These are phyloP conservation scores for Patella ulyssiponensis DNA, from an alignment of 2,888 invertebrate species.

Conservation along the genomic window DNA sequence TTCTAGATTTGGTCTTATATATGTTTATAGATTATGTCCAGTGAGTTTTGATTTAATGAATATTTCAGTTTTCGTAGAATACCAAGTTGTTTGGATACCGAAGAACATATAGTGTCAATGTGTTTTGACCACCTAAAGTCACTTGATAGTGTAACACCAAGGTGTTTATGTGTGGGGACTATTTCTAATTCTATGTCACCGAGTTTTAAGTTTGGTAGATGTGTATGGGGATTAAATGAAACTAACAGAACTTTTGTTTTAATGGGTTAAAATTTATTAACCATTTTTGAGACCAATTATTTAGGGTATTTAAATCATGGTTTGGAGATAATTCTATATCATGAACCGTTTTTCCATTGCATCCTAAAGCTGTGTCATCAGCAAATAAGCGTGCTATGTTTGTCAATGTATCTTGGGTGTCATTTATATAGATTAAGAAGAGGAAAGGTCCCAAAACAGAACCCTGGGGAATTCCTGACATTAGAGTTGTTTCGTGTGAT, in stretches of 20 bases:
- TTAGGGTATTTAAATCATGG: conserved; percentile 19
- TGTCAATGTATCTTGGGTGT: not conserved
- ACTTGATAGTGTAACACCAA: conserved; percentile 15
- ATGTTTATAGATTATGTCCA: conserved; percentile 13
- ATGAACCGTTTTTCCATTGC: not conserved
- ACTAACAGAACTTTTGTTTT: conserved; percentile 26
- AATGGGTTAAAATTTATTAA: conserved; percentile 22
- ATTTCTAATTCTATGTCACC: not conserved
- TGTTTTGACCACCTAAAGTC: conserved; percentile 14
- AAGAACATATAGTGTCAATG: conserved; percentile 15
- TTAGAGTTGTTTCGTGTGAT: not conserved
- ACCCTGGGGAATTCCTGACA: conserved; percentile 19
- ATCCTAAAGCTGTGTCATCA: too few relatives aligned
- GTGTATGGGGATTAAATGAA: not conserved
- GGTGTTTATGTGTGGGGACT: conserved; percentile 17
- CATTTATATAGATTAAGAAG: conserved; percentile 26
- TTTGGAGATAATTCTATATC: conserved; percentile 20
- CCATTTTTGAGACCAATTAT: conserved; percentile 28
- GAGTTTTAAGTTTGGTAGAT: not conserved
- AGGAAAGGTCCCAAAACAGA: conserved; percentile 20
- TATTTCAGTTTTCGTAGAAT: conserved; percentile 25
- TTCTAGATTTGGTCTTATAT: conserved; percentile 15
- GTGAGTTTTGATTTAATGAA: not conserved
- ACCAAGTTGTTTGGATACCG: conserved; percentile 15
- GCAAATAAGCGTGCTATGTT: not conserved